A percentile compares a stretch with the other conserved stretches of the same genome.
These are phyloP conservation scores for Ferrisia virgata DNA, from an alignment of 2,888 invertebrate genomes.

Conservation along the genomic window DNA sequence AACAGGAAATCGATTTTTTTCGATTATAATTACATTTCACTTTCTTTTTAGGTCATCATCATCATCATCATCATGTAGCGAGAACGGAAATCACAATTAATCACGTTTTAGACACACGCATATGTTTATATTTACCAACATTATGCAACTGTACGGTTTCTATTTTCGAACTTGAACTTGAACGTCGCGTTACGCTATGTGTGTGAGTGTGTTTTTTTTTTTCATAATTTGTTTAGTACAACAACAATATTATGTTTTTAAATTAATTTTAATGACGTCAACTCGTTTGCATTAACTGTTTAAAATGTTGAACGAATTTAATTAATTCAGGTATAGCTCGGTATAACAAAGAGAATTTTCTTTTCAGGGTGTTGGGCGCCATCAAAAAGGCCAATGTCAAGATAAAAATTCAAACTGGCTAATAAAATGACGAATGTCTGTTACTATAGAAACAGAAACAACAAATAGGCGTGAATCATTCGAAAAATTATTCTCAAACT, in stretches of 20 bases:
- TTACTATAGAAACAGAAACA: background rate
- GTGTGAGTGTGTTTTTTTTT: too few relatives aligned
- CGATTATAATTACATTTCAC: slow-evolving; percentile 6
- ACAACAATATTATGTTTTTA: background rate
- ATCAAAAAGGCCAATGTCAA: background rate
- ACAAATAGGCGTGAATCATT: slow-evolving; percentile 14
- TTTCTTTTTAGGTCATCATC: slow-evolving; percentile 27
- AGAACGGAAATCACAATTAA: slow-evolving; percentile 17
- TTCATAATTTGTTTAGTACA: background rate
- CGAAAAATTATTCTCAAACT: background rate
- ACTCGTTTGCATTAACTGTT: background rate
- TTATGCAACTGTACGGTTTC: slow-evolving; percentile 22
- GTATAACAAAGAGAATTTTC: background rate
- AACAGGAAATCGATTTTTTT: slow-evolving; percentile 19
- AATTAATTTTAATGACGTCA: slow-evolving; percentile 23
- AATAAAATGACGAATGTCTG: background rate
- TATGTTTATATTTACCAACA: background rate
- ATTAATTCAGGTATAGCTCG: background rate
- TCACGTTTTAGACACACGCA: background rate
- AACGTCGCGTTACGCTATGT: background rate
- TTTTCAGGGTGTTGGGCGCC: background rate
- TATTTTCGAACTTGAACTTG: slow-evolving; percentile 29
- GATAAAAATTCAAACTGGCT: background rate
- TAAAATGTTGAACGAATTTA: background rate
- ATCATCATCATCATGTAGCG: background rate